Conservation (phyloP, 2,113 vertebrate genomes). For the Brachirus orientalis region DNA sequence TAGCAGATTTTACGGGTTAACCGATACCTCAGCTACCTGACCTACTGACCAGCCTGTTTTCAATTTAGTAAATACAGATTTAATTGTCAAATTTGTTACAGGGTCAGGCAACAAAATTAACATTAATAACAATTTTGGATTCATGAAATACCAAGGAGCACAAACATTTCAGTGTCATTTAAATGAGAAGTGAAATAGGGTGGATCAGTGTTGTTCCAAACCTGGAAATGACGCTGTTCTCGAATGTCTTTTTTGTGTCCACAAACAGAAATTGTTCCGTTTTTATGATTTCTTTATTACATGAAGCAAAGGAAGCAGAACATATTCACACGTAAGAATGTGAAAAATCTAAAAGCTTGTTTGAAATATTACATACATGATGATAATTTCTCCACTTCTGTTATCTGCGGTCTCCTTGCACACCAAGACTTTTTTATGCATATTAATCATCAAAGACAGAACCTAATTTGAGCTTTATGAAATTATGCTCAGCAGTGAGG, state of each 20-base stretch:
- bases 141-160: conserved; percentile 28
- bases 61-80: conserved; percentile 15
- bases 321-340: too few relatives aligned
- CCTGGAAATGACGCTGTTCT: too few relatives aligned
- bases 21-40: background rate
- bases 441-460: conserved; percentile 41
- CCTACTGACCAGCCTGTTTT: background rate
- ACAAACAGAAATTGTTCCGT: too few relatives aligned
- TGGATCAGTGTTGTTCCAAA: too few relatives aligned
- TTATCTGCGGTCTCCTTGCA: conserved; percentile 16
- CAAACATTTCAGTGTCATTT: background rate
- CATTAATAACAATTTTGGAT: conserved; percentile 27
- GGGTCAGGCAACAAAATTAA: conserved; percentile 17
- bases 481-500: conserved; percentile 38
- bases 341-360: too few relatives aligned
- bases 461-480: conserved; percentile 26
- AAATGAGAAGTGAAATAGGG: conserved; percentile 23
- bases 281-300: too few relatives aligned
- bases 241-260: too few relatives aligned
- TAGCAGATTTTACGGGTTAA: background rate
- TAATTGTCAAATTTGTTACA: conserved; percentile 34
- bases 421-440: conserved; percentile 13
- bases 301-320: too few relatives aligned
- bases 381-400: conserved; percentile 19
- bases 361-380: too few relatives aligned